Conservation (phyloP, 2,113 vertebrate species). For the Ifrita kowaldi region DNA sequence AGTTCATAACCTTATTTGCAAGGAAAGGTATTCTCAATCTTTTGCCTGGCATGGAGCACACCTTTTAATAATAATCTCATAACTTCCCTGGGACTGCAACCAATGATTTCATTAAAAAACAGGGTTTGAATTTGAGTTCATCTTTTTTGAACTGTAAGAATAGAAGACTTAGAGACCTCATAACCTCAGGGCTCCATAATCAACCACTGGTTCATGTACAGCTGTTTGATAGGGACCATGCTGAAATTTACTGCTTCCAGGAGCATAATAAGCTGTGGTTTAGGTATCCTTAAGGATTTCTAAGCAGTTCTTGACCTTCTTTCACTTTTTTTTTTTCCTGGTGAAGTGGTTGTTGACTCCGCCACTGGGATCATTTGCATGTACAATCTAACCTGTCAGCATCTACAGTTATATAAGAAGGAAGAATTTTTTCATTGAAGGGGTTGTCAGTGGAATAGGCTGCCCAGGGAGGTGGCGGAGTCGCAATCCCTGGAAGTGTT, state of each 20-base stretch:
- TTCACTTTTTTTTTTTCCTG: background rate
- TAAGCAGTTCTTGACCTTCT: background rate
- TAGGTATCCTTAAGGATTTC: background rate
- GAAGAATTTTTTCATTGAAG: background rate
- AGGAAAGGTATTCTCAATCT: background rate
- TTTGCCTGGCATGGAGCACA: background rate
- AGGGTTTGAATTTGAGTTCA: background rate
- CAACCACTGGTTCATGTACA: background rate
- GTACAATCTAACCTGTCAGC: background rate
- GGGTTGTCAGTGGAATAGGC: background rate
- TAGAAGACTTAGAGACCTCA: background rate
- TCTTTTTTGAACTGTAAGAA: background rate
- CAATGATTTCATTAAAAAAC: background rate
- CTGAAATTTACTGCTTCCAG: background rate
- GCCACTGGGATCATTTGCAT: background rate
- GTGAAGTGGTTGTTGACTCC: background rate
- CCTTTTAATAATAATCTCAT: background rate
- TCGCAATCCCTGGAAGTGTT: background rate
- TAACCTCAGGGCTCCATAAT: background rate
- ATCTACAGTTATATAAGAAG: background rate
- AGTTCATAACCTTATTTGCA: background rate
- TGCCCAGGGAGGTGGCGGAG: background rate
- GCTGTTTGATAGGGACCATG: background rate
- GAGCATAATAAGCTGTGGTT: background rate
- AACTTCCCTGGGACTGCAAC: background rate